phyloP scores from a whole-genome alignment of 1,140 invertebrate species.

The Augochlora pura region DNA sequence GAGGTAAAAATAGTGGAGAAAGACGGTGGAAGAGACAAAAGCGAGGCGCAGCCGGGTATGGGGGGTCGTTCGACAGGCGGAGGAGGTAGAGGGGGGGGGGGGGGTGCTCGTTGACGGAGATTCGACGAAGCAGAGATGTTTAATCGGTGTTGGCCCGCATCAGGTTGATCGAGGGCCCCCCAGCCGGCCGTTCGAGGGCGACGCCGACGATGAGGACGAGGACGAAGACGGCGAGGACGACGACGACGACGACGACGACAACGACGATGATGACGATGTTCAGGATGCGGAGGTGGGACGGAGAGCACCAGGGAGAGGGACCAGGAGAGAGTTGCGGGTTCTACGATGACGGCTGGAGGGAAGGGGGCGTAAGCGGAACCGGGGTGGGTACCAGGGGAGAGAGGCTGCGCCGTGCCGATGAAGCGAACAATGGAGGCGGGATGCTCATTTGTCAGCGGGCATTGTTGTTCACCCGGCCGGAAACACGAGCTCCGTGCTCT shows the following conservation, averaged over 20 bases:
- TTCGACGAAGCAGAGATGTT: slow-evolving; percentile 76
- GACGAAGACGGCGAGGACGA: slow-evolving; percentile 13
- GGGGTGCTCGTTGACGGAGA: slow-evolving; percentile 67
- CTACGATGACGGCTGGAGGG: slow-evolving; percentile 47
- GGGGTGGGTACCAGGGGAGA: slow-evolving; percentile 59
- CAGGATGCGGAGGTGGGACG: slow-evolving; percentile 10
- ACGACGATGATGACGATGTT: slow-evolving; percentile 6
- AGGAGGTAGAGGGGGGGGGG: background rate
- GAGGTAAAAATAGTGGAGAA: too few relatives aligned
- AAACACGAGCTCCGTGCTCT: slow-evolving; percentile 75
- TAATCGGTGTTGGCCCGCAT: slow-evolving; percentile 78
- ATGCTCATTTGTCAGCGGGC: slow-evolving; percentile 80
- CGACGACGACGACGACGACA: slow-evolving; percentile 18
- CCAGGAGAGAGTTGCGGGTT: slow-evolving; percentile 24
- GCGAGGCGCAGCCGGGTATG: too few relatives aligned
- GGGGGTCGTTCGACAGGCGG: background rate
- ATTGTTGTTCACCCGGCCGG: slow-evolving; percentile 78
- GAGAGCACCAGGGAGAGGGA: background rate
- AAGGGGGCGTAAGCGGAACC: slow-evolving; percentile 53
- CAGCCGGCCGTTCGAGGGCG: slow-evolving; percentile 56
- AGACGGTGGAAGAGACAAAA: background rate
- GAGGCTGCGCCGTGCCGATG: slow-evolving; percentile 72
- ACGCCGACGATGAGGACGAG: slow-evolving; percentile 1
- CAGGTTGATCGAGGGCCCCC: slow-evolving; percentile 78
- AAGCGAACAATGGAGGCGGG: slow-evolving; percentile 79